Conservation (phyloP, 2,888 invertebrate genomes). For the Allygus modestus region DNA sequence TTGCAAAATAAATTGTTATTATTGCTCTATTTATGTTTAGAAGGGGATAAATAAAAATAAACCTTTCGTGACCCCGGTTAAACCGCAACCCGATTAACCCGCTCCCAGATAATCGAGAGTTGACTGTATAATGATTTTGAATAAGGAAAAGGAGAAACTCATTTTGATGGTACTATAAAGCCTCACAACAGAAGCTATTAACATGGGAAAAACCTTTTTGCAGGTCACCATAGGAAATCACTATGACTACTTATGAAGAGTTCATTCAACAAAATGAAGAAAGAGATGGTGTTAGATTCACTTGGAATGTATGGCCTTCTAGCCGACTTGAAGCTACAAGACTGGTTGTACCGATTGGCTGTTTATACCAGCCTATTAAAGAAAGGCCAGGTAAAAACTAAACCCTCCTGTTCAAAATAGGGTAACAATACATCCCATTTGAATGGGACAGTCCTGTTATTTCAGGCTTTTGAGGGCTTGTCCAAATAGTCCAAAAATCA, state of each 20-base stretch:
- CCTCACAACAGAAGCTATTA: background rate
- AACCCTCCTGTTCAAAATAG: background rate
- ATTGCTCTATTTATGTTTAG: too few species aligned
- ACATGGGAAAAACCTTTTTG: background rate
- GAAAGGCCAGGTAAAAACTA: conserved; percentile 80
- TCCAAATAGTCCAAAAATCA: too few species aligned
- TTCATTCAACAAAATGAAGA: conserved; percentile 99
- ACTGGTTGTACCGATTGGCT: conserved; percentile 96
- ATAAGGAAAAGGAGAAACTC: background rate
- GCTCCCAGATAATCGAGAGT: too few species aligned
- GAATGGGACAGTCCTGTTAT: too few species aligned
- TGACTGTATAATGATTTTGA: too few species aligned
- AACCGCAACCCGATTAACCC: too few species aligned
- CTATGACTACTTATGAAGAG: conserved; percentile 94
- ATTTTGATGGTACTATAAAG: background rate
- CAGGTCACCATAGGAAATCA: conserved; percentile 66
- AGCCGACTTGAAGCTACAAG: conserved; percentile 97
- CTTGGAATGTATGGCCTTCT: conserved; percentile 99
- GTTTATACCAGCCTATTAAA: conserved; percentile 97
- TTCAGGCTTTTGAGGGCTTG: too few species aligned
- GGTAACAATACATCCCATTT: too few species aligned
- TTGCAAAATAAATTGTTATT: too few species aligned
- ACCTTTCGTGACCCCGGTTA: too few species aligned
- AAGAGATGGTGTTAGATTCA: conserved; percentile 96
- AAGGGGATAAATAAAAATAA: too few species aligned